Conservation (phyloP, 2,797 vertebrate genomes). For the Onychomys leucogaster region DNA sequence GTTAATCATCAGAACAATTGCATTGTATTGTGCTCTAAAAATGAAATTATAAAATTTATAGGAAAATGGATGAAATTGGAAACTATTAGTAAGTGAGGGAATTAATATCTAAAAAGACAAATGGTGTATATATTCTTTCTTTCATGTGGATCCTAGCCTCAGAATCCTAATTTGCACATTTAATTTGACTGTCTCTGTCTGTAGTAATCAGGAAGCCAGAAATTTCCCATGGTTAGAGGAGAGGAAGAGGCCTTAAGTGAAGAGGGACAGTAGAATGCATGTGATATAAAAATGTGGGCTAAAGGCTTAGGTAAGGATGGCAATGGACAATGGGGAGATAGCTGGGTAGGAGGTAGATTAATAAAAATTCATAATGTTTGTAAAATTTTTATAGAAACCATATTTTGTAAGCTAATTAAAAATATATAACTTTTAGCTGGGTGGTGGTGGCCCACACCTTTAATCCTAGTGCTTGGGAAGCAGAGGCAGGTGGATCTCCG, state of each 20-base stretch:
- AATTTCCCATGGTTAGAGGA: neutral
- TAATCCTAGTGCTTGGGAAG: neutral
- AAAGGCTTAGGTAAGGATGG: neutral
- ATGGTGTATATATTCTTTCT: neutral
- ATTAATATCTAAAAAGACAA: neutral
- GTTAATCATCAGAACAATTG: neutral
- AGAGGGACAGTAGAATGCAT: neutral
- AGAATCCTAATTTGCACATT: neutral
- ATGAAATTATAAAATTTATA: neutral
- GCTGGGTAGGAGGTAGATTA: neutral
- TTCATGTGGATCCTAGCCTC: neutral
- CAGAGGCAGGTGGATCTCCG: neutral
- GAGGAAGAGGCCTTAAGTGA: neutral
- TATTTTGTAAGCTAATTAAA: neutral
- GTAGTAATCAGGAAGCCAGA: neutral
- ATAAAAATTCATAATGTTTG: neutral
- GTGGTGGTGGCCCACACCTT: neutral
- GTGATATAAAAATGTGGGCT: neutral
- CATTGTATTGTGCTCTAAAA: neutral
- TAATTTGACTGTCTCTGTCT: neutral
- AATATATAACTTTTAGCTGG: neutral
- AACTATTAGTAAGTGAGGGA: neutral
- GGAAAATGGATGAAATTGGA: neutral
- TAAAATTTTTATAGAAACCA: neutral
- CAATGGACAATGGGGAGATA: neutral